Evolutionary conservation across 2,888 invertebrate species (phyloP), one percentile per base, ranked within the genome.

Genomic region (Melanotus villosus): DNA sequence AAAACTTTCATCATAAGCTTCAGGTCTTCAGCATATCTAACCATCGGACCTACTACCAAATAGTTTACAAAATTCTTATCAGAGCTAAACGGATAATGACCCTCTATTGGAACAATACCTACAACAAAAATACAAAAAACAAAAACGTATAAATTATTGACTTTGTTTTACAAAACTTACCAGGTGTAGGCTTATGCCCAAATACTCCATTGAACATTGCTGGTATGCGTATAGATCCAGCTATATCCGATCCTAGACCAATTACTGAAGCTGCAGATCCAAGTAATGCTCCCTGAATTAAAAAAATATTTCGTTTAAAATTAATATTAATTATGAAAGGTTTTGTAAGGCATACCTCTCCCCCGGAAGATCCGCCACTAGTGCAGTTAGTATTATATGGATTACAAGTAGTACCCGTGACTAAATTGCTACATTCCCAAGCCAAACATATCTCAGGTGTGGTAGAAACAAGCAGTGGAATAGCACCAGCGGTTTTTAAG

Each of bases 181-280:
- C 89, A 1, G 92, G 90, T 41, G 93, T 91, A 0, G 96, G 94
- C 80, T 96, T 97, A 82, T 97, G 96, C 12, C 96, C 97, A 86
- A 92, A 97, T 64, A 97, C 90, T 18, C 97, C 97, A 79, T 93
- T 95, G 83, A 95, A 97, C 89, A 94, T 93, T 1, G 95, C 91
- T 0, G 97, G 97, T 78, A 97, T 88, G 54, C 97, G 88, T 10
- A 96, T 90, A 2, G 96, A 96, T 0, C 97, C 97, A 0, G 93
- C 96, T 57, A 97, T 92, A 81, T 98, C 97, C 0, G 96, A 95
- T 0, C 93, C 95, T 10, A 97, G 86, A 6, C 96, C 94, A 26
- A 96, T 86, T 4, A 95, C 83, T 0, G 96, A 94, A 6, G 93
- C 96, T 18, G 90, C 96, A 26, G 94, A 88, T 0, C 93, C 91